These are phyloP conservation scores for Papilio helenus DNA, from an alignment of 1,140 invertebrate species.

Conservation along the genomic window DNA sequence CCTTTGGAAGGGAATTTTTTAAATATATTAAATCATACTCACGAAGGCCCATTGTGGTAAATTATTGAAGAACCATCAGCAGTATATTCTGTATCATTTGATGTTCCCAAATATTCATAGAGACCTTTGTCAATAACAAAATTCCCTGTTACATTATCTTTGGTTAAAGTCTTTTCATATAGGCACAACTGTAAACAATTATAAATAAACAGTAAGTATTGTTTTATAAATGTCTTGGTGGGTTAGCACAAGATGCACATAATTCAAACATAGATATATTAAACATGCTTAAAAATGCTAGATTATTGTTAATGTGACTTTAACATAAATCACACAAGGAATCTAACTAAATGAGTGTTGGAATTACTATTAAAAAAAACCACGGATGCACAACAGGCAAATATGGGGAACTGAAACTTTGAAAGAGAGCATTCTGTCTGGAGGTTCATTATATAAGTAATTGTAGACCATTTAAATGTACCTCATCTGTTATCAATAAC, in stretches of 20 bases:
- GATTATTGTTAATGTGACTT: neutral
- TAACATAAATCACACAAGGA: neutral
- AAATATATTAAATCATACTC: conserved; percentile 53
- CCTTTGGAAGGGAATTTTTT: neutral
- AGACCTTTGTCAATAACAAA: conserved; percentile 51
- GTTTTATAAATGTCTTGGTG: neutral
- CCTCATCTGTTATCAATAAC: neutral
- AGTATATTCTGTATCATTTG: conserved; percentile 58
- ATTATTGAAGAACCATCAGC: conserved; percentile 63
- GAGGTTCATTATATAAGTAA: no score
- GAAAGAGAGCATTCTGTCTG: no score
- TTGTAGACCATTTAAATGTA: no score
- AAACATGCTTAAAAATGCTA: no score
- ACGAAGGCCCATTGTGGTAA: conserved; percentile 71
- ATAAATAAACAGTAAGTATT: conserved; percentile 23
- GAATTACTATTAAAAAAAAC: no score
- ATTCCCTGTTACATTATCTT: conserved; percentile 44
- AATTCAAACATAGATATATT: no score
- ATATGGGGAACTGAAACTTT: no score
- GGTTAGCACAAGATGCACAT: neutral
- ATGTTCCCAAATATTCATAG: conserved; percentile 63
- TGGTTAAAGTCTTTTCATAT: conserved; percentile 52
- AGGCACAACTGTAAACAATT: conserved; percentile 64
- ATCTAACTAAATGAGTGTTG: no score
- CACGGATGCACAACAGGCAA: no score